phyloP scores from a whole-genome alignment of 2,888 invertebrate genomes.

The Alsophila aescularia region DNA sequence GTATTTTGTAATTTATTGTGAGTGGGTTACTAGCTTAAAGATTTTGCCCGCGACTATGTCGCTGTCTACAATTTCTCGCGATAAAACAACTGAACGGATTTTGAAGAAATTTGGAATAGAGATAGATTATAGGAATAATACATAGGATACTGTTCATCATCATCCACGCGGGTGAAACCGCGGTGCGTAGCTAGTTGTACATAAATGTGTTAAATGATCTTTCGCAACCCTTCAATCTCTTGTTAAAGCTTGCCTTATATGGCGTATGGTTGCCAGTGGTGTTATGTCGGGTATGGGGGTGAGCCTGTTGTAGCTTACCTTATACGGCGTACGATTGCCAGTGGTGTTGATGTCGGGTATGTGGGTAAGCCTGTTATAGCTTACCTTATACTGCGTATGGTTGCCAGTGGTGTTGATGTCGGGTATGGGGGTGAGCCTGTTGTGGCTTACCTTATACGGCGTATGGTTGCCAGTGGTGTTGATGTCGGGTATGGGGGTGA shows the following conservation, averaged over 20 bases:
- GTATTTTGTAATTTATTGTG: no score
- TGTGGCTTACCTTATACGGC: conserved; percentile 86
- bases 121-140: no score
- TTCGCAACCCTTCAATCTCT: neutral
- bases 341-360: conserved; percentile 89
- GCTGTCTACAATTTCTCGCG: no score
- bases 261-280: conserved; percentile 88
- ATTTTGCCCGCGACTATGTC: no score
- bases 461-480: conserved; percentile 87
- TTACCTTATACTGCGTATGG: conserved; percentile 89
- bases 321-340: conserved; percentile 89
- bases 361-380: conserved; percentile 46
- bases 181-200: no score
- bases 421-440: conserved; percentile 84
- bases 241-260: conserved; percentile 83
- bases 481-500: conserved; percentile 90
- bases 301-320: conserved; percentile 85
- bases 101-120: no score
- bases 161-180: no score
- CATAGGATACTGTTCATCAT: no score
- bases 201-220: no score
- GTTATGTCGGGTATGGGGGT: conserved; percentile 89
- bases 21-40: no score
- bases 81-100: no score
- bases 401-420: conserved; percentile 88